These are phyloP conservation scores for Apamea epomidion DNA, from an alignment of 2,888 invertebrate genomes.

Conservation along the genomic window DNA sequence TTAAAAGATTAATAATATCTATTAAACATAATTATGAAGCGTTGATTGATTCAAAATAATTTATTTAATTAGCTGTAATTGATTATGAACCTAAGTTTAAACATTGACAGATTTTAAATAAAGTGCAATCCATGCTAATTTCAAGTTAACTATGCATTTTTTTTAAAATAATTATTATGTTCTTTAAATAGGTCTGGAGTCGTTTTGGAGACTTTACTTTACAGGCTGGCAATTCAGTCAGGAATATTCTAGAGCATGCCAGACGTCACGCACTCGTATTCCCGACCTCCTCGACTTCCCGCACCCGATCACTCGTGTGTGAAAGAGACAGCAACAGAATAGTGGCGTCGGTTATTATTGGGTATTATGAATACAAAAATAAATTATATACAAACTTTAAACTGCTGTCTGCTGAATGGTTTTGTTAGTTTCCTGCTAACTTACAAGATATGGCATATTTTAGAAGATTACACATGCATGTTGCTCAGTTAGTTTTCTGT, in stretches of 20 bases:
- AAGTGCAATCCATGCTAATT: neutral
- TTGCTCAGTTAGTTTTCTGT: too few species aligned
- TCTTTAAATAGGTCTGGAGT: neutral
- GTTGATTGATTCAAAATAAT: neutral
- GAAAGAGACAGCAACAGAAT: slow-evolving; percentile 7
- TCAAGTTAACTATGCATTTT: neutral
- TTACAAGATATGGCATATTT: neutral
- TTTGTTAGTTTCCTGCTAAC: neutral
- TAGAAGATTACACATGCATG: neutral
- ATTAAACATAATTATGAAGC: neutral
- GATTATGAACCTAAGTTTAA: neutral
- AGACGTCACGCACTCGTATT: neutral
- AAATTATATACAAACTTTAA: neutral
- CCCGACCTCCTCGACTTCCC: neutral
- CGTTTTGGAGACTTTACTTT: slow-evolving; percentile 5
- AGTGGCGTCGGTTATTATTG: neutral
- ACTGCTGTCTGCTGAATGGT: neutral
- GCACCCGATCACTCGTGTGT: neutral
- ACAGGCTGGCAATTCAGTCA: slow-evolving; percentile 17
- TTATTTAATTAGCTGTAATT: neutral
- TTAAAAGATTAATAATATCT: neutral
- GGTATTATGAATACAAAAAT: neutral
- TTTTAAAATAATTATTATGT: neutral
- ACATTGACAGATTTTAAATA: neutral
- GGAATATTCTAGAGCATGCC: slow-evolving; percentile 14